Evolutionary conservation across 2,113 vertebrate species (phyloP).

Genomic region (Rynchops niger): DNA sequence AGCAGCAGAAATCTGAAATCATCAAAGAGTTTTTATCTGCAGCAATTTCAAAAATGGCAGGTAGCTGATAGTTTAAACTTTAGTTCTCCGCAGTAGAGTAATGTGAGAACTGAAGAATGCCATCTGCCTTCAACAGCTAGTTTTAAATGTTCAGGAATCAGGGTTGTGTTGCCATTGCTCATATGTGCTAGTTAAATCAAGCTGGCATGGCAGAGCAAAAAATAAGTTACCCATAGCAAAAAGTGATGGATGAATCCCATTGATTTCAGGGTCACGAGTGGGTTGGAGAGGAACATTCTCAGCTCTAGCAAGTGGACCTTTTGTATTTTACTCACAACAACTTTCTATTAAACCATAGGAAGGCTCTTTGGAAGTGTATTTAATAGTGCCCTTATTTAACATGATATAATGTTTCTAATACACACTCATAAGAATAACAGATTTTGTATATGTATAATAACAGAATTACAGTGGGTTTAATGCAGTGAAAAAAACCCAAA

Average conservation of each 20-base stretch:
- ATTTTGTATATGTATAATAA: accelerated
- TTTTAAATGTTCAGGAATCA: slow-evolving; percentile 68
- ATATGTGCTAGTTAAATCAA: not conserved
- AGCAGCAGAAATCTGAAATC: slow-evolving; percentile 80
- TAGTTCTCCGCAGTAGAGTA: slow-evolving; percentile 74
- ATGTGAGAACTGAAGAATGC: slow-evolving; percentile 72
- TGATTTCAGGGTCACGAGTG: accelerated
- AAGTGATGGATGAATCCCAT: not conserved
- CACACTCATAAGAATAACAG: not conserved
- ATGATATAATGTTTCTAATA: not conserved
- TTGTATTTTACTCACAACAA: not conserved
- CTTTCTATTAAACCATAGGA: not conserved
- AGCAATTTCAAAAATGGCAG: slow-evolving; percentile 82
- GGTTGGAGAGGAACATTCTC: not conserved
- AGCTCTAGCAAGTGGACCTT: not conserved
- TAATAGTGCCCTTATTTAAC: not conserved
- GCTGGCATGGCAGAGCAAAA: not conserved
- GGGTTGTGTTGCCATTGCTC: slow-evolving; percentile 24
- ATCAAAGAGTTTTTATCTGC: slow-evolving; percentile 81
- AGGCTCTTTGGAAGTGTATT: not conserved
- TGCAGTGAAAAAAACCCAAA: not conserved
- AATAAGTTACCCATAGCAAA: not conserved
- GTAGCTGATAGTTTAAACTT: slow-evolving; percentile 81
- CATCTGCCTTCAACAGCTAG: slow-evolving; percentile 75
- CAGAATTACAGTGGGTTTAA: not conserved